These are phyloP conservation scores for Ruditapes philippinarum DNA, from an alignment of 1,140 invertebrate species.

Conservation along the genomic window DNA sequence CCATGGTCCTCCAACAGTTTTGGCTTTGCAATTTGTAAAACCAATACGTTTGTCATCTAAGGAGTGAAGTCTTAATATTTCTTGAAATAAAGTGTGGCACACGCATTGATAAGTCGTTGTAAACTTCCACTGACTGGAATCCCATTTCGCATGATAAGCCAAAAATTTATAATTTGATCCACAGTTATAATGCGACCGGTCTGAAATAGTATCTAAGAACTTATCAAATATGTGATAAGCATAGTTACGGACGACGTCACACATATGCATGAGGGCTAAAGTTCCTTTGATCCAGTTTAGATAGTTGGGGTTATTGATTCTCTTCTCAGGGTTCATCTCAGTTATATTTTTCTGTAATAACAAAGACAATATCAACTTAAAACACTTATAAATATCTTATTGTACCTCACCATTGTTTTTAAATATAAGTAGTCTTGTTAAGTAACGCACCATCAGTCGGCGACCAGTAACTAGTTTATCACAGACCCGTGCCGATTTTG, in stretches of 20 bases:
- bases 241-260: not conserved
- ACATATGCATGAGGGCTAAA: not conserved
- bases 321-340: not conserved
- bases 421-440: too few species aligned
- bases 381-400: too few species aligned
- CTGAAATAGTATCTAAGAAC: not conserved
- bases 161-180: not conserved
- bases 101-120: not conserved
- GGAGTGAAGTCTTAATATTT: not conserved
- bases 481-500: too few species aligned
- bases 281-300: not conserved
- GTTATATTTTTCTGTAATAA: too few species aligned
- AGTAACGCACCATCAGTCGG: too few species aligned
- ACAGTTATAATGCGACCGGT: not conserved
- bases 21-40: too few species aligned
- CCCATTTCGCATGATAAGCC: not conserved
- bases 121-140: not conserved
- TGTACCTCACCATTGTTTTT: too few species aligned
- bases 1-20: too few species aligned
- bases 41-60: too few species aligned
- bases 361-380: too few species aligned
- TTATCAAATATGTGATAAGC: not conserved
- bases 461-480: too few species aligned
- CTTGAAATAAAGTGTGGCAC: not conserved
- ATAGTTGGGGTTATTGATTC: not conserved